Evolutionary conservation across 2,113 vertebrate genomes (phyloP), one percentile per base, ranked within the genome.

Genomic region (Lepidiolamprologus cunningtoni): DNA sequence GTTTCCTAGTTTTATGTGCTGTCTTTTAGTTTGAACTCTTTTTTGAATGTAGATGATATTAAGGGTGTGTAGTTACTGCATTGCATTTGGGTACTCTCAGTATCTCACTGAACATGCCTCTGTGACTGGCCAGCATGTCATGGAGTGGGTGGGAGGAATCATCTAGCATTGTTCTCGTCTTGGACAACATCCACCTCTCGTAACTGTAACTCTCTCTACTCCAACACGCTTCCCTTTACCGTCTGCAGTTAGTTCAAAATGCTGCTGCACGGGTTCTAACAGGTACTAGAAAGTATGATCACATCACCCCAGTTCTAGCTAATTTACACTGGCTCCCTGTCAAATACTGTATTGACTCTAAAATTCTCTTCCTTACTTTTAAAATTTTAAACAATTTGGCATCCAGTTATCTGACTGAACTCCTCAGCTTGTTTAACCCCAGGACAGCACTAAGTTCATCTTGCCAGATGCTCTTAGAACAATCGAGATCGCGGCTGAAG

Each of bases 201-300:
- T 61, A 61, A 58, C 8, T 58, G 57, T 58, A 31, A 58, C 57
- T 58, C 26, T 31, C 57, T 58, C 26, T 31, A 31, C 57, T 58
- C 57, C 57, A 31, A 31, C 55, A 17, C 0, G 0, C 57, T 17
- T 58, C 26, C 26, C 26, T 58, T 31, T 57, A 16, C 7, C 0
- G 1, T 57, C 54, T 57, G 23, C 54, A 58, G 55, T 58, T 58
- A 58, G 23, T 58, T 58, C 55, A 9, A 58, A 58, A 28, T 58
- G 55, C 13, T 58, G 55, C 13, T 58, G 3, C 55, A 16, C 13
- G 0, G 0, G 1, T 28, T 58, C 55, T 58, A 58, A 28, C 0
- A 58, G 26, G 13, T 9, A 16, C 55, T 58, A 58, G 23, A 58
- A 58, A 28, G 26, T 28, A 58, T 1, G 55, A 16, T 28, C 26